phyloP scores from a whole-genome alignment of 1,140 invertebrate species.

The Steinernema khuongi region DNA sequence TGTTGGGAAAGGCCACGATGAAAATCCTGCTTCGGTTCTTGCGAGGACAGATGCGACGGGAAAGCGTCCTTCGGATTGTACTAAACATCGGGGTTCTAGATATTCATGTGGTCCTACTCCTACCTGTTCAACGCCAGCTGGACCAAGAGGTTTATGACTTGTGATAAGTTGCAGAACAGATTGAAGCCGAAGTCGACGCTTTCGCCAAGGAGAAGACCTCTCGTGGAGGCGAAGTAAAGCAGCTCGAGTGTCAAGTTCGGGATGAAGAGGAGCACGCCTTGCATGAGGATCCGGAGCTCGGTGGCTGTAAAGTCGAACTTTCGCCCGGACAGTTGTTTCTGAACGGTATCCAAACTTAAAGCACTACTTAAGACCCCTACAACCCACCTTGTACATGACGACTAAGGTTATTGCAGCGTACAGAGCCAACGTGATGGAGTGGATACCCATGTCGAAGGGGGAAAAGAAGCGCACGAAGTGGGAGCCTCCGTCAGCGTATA shows the following conservation, averaged over 20 bases:
- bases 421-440: background rate
- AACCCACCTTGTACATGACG: background rate
- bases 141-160: background rate
- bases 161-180: background rate
- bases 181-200: background rate
- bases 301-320: no score
- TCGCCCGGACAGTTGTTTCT: background rate
- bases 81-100: background rate
- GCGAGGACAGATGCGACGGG: background rate
- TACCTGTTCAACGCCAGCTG: background rate
- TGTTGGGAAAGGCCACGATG: background rate
- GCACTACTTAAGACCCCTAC: background rate
- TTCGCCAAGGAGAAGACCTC: background rate
- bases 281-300: background rate
- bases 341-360: background rate
- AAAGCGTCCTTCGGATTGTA: background rate
- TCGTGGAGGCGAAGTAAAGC: background rate
- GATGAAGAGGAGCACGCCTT: background rate
- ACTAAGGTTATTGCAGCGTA: background rate
- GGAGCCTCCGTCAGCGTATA: background rate
- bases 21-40: background rate
- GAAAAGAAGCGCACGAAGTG: background rate
- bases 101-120: background rate
- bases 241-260: background rate
- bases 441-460: background rate